Evolutionary conservation across 2,888 invertebrate species (phyloP), one percentile per base, ranked within the genome.

Genomic region (Hydrotaea cyrtoneurina): DNA sequence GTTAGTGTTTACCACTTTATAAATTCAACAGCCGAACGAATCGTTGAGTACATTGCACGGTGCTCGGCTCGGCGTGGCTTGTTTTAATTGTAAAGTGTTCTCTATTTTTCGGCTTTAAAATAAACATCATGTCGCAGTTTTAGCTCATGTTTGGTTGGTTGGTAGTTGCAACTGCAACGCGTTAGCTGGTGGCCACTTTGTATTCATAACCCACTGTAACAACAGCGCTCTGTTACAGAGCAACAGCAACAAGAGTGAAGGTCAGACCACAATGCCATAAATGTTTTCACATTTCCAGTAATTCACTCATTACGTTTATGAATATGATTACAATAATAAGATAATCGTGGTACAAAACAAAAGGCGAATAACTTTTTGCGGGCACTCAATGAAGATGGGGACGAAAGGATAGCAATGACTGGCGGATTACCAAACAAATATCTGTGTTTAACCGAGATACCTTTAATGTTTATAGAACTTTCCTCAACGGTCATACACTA

Each of bases 181-280:
- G 2, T 2, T 50, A n/a, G n/a, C 2, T 50, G n/a, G n/a, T n/a
- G 50, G 31, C 31, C 31, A 31, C 31, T 31, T 31, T 31, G 2
- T 7, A 31, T 31, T 31, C 31, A 31, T 31, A 31, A 31, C 31
- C 31, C 31, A 31, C 31, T 31, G 31, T 31, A 31, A 31, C 31
- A 31, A 31, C 31, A 31, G 31, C 31, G 31, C 31, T 4, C 31
- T 31, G 2, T 31, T n/a, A n/a, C 15, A n/a, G 13, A 15, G n/a
- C 50, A 50, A 4, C 13, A 50, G 13, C 3, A 39, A 39, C 39
- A 39, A 39, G 10, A 76, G 46, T 79, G 79, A 83, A 83, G 83
- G 83, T 76, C 72, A 83, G 36, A 76, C 71, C 64, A 66, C 76
- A 76, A 55, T 72, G n/a, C 73, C 64, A 73, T 76, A 69, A 46